Evolutionary conservation across 64 coral and sea anemone species (phyloP).

Genomic region (Platygyra sinensis): DNA sequence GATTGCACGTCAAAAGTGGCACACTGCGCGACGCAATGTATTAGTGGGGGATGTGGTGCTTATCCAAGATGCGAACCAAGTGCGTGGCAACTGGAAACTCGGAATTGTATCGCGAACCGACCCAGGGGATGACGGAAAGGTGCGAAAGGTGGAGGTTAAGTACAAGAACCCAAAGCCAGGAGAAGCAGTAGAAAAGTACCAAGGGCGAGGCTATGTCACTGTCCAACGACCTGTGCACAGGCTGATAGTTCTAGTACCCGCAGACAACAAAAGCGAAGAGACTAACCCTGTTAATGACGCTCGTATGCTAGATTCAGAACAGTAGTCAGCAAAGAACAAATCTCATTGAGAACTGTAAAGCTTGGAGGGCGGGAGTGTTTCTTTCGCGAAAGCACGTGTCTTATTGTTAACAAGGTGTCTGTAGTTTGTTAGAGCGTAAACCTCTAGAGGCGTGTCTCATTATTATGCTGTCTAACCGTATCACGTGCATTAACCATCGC

Average conservation of each 20-base stretch:
- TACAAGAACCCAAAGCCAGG: slow-evolving; percentile 51
- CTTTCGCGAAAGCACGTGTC: no score
- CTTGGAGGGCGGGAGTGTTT: no score
- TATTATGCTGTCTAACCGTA: no score
- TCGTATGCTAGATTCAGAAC: no score
- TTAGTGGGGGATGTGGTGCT: slow-evolving; percentile 40
- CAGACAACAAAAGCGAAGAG: neutral
- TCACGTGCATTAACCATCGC: no score
- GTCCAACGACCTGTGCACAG: slow-evolving; percentile 16
- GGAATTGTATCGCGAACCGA: neutral
- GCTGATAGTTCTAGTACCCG: slow-evolving; percentile 8
- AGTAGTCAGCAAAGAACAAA: no score
- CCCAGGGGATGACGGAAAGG: slow-evolving; percentile 25
- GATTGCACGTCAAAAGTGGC: slow-evolving; percentile 41
- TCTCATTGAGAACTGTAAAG: no score
- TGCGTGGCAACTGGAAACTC: slow-evolving; percentile 37
- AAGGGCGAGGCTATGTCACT: slow-evolving; percentile 25
- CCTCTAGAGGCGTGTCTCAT: no score
- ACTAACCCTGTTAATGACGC: no score
- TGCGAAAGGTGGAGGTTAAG: slow-evolving; percentile 28
- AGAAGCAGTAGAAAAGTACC: slow-evolving; percentile 11
- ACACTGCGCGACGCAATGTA: neutral
- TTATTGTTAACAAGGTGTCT: no score
- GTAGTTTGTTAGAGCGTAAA: no score
- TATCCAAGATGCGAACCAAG: slow-evolving; percentile 48